Conservation (phyloP, 2,797 vertebrate genomes). For the Babyrousa celebensis region DNA sequence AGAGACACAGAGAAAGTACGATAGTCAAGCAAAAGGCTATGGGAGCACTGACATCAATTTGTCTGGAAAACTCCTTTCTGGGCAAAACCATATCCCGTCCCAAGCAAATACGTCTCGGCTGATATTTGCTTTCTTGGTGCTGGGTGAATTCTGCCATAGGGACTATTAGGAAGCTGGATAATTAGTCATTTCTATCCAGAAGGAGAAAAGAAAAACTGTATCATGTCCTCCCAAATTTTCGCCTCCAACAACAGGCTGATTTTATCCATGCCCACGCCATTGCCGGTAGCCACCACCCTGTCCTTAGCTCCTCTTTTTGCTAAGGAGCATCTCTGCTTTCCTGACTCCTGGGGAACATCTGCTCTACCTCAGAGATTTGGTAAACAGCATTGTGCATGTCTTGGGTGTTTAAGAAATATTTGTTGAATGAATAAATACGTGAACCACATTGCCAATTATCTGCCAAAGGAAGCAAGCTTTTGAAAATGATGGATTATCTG, state of each 20-base stretch:
- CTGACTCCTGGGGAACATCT: not conserved
- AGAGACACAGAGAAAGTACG: not conserved
- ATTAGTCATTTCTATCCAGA: conserved; percentile 54
- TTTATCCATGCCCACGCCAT: not conserved
- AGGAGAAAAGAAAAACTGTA: not conserved
- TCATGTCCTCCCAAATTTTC: not conserved
- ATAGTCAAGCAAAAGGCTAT: not conserved
- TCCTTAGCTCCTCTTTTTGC: not conserved
- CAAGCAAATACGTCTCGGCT: not conserved
- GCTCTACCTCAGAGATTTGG: not conserved
- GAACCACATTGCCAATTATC: conserved; percentile 36
- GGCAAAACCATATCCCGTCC: not conserved
- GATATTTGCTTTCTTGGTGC: not conserved
- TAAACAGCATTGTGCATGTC: conserved; percentile 3
- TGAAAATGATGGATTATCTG: conserved; percentile 60
- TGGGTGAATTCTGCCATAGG: not conserved
- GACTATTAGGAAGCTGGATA: conserved; percentile 19
- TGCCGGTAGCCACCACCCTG: not conserved
- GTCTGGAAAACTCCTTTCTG: conserved; percentile 25
- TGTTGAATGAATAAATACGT: conserved; percentile 57
- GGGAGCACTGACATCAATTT: not conserved
- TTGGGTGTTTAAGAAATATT: conserved; percentile 49
- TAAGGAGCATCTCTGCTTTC: not conserved
- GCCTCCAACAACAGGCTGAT: not conserved
- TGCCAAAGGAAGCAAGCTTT: conserved; percentile 70